Conservation (phyloP, 2,113 vertebrate genomes). For the Brachypodius melanocephalos region DNA sequence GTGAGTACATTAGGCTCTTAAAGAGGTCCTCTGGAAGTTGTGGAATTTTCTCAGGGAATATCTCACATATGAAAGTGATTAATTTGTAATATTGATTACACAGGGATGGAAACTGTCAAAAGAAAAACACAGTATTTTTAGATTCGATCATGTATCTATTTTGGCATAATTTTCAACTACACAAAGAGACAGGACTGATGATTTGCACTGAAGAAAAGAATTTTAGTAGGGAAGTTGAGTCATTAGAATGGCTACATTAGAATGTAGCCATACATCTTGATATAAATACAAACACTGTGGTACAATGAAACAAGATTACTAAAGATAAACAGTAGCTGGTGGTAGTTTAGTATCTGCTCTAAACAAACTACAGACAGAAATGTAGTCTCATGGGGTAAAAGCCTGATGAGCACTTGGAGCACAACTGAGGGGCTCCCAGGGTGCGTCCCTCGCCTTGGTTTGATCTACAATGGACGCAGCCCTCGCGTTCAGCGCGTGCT, state of each 20-base stretch:
- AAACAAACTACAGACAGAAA: neutral
- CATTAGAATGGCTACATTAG: neutral
- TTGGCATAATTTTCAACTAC: neutral
- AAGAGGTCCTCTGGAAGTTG: conserved; percentile 97
- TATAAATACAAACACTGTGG: neutral
- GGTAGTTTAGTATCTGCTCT: neutral
- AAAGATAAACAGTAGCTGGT: neutral
- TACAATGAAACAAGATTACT: neutral
- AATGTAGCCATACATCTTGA: no score
- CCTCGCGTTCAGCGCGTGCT: accelerated
- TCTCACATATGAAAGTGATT: conserved; percentile 99
- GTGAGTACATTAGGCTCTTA: conserved; percentile 97
- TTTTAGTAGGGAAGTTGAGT: neutral
- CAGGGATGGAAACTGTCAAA: conserved; percentile 91
- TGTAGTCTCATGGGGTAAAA: neutral
- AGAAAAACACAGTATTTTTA: conserved; percentile 26
- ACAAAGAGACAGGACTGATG: neutral
- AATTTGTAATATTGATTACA: conserved; percentile 99
- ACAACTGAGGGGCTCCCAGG: neutral
- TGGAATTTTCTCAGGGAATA: conserved; percentile 99
- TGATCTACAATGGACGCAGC: neutral
- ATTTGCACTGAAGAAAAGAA: neutral
- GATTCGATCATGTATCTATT: neutral
- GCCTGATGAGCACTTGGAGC: accelerated
- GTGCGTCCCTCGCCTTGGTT: neutral